phyloP scores from a whole-genome alignment of 2,113 vertebrate genomes.

The Gymnarchus niloticus region DNA sequence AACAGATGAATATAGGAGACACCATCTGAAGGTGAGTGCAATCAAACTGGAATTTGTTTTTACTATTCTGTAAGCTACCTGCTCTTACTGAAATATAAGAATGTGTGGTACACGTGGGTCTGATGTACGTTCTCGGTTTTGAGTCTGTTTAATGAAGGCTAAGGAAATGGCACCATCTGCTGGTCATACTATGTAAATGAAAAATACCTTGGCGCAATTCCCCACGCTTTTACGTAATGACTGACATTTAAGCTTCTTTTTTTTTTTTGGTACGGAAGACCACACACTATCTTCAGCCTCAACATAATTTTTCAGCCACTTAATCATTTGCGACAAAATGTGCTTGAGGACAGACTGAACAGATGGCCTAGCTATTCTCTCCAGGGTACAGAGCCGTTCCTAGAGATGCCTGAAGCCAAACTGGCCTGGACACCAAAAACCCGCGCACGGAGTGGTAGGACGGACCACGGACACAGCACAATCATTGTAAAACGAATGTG shows the following conservation, averaged over 20 bases:
- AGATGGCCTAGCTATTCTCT: background rate
- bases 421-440: background rate
- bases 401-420: slow-evolving; percentile 8
- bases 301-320: background rate
- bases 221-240: background rate
- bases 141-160: background rate
- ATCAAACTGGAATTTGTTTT: no score
- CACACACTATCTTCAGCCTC: background rate
- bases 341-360: background rate
- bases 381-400: background rate
- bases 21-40: background rate
- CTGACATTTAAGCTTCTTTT: background rate
- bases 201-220: background rate
- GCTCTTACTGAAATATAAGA: background rate
- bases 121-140: no score
- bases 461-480: background rate
- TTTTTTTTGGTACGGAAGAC: background rate
- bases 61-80: background rate
- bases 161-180: slow-evolving; percentile 10
- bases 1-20: background rate
- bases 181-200: background rate
- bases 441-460: background rate
- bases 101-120: no score
- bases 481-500: background rate
- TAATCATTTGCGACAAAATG: slow-evolving; percentile 2